Conservation (phyloP, 2,888 invertebrate species). For the Trachelus troglodyta region DNA sequence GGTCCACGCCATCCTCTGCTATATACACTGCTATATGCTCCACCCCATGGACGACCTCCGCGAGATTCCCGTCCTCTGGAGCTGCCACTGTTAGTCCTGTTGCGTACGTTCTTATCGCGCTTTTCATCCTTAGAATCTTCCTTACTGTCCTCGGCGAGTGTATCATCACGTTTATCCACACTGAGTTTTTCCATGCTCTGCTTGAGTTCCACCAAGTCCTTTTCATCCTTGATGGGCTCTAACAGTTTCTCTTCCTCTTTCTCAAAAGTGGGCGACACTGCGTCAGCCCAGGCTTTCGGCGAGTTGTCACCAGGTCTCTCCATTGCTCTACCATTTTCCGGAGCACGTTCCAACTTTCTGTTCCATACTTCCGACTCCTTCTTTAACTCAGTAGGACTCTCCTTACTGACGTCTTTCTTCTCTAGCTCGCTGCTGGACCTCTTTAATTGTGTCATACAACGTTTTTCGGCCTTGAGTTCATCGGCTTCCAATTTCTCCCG, state of each 20-base stretch:
- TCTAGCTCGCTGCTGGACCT: slow-evolving; percentile 56
- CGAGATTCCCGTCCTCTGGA: slow-evolving; percentile 62
- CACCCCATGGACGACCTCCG: slow-evolving; percentile 50
- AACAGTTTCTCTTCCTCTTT: slow-evolving; percentile 65
- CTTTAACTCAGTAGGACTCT: slow-evolving; percentile 69
- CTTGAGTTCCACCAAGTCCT: slow-evolving; percentile 53
- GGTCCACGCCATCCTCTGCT: slow-evolving; percentile 68
- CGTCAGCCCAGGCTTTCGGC: slow-evolving; percentile 68
- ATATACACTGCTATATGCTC: slow-evolving; percentile 59
- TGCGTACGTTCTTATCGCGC: slow-evolving; percentile 57
- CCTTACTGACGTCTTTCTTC: slow-evolving; percentile 55
- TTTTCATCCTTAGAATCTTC: slow-evolving; percentile 62
- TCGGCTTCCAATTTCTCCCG: slow-evolving; percentile 73
- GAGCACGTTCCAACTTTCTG: slow-evolving; percentile 68
- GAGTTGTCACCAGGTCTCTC: slow-evolving; percentile 46
- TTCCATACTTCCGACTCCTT: slow-evolving; percentile 69
- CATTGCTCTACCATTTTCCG: slow-evolving; percentile 53
- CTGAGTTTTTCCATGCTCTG: slow-evolving; percentile 55
- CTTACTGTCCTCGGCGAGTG: slow-evolving; percentile 63
- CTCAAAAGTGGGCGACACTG: slow-evolving; percentile 60
- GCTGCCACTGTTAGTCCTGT: slow-evolving; percentile 68
- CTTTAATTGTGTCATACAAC: slow-evolving; percentile 69
- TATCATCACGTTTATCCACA: slow-evolving; percentile 64
- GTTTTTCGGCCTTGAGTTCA: slow-evolving; percentile 68
- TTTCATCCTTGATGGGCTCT: slow-evolving; percentile 66